Evolutionary conservation across 2,113 vertebrate species (phyloP), one percentile per base, ranked within the genome.

Genomic region (Megaleporinus macrocephalus): DNA sequence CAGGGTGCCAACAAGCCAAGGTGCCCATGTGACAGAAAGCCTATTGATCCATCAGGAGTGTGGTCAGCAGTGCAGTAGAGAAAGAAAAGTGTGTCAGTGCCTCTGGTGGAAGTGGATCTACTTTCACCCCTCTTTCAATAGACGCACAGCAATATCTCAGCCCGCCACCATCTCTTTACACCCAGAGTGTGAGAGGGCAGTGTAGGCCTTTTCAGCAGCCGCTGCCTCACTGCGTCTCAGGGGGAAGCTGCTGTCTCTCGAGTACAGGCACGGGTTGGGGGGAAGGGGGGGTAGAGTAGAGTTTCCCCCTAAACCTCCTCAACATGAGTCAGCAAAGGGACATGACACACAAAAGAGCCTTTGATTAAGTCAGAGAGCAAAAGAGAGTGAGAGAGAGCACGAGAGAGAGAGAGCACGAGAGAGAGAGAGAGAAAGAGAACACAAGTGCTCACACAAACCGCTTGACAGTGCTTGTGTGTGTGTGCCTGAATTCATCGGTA

Each of bases 321-420:
- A 86, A 68, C 55, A 83, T 88, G 83, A 88, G 87, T 83, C 80
- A 88, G 81, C 79, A 79, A 70, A 55, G 80, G 77, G 84, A 89
- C 63, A 57, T 62, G 49, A 76, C 84, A 89, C 78, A 94, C 93
- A 95, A 94, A 81, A 93, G 92, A 86, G 29, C 78, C 94, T 93
- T 94, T 94, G 81, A 93, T 92, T 89, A 36, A 49, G 30, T 86
- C 80, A 76, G 22, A 86, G 89, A 89, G 69, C 82, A 82, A 79
- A 87, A 87, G 86, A 89, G 90, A 63, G 83, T 57, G 88, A 90
- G 86, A 82, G 78, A 73, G 22, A 30, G 44, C 3, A 69, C 81
- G 82, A 79, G 89, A 87, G 86, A 89, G 90, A 63, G 83, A 62
- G 88, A 90, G 86, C 80, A 76, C 68, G 22, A 30, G 44, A 78